Conservation (phyloP, 2,113 vertebrate species). For the Scalopus aquaticus region DNA sequence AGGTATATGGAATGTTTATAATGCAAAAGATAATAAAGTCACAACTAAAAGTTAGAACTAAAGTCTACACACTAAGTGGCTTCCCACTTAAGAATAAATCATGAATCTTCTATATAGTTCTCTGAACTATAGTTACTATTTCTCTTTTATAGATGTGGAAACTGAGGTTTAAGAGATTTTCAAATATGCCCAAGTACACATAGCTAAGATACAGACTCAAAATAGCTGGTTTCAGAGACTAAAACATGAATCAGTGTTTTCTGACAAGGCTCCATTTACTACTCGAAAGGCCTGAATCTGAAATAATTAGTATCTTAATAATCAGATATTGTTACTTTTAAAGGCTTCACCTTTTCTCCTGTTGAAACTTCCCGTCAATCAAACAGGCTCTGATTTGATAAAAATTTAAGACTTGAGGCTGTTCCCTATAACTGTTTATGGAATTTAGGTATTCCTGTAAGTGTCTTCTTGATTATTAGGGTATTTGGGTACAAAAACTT, state of each 20-base stretch:
- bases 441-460: not conserved
- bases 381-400: not conserved
- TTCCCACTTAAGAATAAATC: not conserved
- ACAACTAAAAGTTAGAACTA: not conserved
- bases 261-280: not conserved
- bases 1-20: not conserved
- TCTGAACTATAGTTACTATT: not conserved
- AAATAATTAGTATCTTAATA: conserved; percentile 15
- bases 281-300: not conserved
- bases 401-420: not conserved
- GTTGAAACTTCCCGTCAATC: not conserved
- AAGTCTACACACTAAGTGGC: not conserved
- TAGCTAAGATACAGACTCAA: not conserved
- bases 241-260: not conserved
- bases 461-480: not conserved
- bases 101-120: not conserved
- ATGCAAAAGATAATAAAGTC: not conserved
- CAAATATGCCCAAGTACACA: not conserved
- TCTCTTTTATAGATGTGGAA: not conserved
- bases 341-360: not conserved
- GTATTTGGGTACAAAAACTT: not conserved
- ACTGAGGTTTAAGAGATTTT: not conserved
- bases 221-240: not conserved
- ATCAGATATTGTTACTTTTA: not conserved
- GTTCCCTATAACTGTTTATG: not conserved